Evolutionary conservation across 2,797 vertebrate genomes (phyloP), one percentile per base, ranked within the genome.

Genomic region (Gobionotothen gibberifrons): DNA sequence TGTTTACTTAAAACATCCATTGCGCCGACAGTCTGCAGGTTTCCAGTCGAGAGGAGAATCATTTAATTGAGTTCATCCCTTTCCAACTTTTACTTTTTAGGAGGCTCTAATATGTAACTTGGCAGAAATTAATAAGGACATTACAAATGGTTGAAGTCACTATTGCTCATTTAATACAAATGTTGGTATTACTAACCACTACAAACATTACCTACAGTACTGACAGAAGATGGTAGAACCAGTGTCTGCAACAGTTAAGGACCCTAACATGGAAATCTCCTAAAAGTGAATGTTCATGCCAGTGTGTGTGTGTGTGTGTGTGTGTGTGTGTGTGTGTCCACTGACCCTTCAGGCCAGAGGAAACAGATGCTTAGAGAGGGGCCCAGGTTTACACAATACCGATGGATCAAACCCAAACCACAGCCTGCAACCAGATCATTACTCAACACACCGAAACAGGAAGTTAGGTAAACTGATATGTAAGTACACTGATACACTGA

Each of bases 361-460:
- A 90, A 90, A 85, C 88, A 83, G 87, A 88, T 87, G 82, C 82
- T 85, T 47, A 71, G 46, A 47, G 59, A 79, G 76, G 11, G 46
- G 63, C 48, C 9, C 9, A 19, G 17, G 68, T 67, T 85, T 85
- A 78, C 58, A 69, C 83, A 87, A 87, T 68, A 87, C 75, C 59
- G 46, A 64, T 70, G 53, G 69, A 74, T 78, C 58, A 69, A 72
- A 74, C 69, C 36, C 19, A 49, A 79, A 83, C 82, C 82, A 21
- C 85, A 85, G 48, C 59, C 76, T 39, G 68, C 36, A 52, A 52
- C 48, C 3, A 19, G 32, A 11, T 68, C 49, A 57, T 86, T 88
- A 73, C 84, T 78, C 76, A 85, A 84, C 67, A 66, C 72, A 17
- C 52, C 21, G 53, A 76, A 71, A 76, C 55, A 76, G 81, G 77